Conservation (phyloP, 2,113 vertebrate genomes). For the Sisor rabdophorus region DNA sequence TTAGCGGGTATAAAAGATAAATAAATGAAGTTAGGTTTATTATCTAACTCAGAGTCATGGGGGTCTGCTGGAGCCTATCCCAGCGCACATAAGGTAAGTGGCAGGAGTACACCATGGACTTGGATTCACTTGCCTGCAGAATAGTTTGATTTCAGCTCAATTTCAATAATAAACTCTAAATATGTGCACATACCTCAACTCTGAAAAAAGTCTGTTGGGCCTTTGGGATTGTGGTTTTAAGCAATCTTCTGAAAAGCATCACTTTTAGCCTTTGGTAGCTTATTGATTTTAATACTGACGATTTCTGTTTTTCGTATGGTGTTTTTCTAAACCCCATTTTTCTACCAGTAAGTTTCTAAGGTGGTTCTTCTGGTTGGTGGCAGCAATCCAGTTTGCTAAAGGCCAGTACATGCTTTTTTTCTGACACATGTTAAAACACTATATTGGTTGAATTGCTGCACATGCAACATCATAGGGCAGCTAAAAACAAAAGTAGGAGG, state of each 20-base stretch:
- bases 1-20: too few species aligned
- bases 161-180: background rate
- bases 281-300: conserved; percentile 7
- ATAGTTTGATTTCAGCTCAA: background rate
- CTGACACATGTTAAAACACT: conserved; percentile 3
- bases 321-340: background rate
- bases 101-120: too few species aligned
- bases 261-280: conserved; percentile 18
- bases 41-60: too few species aligned
- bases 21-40: too few species aligned
- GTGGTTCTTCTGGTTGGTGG: background rate
- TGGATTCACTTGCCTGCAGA: too few species aligned
- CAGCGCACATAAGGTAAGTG: too few species aligned
- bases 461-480: conserved; percentile 1
- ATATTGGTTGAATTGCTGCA: conserved; percentile 8
- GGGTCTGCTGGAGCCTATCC: too few species aligned
- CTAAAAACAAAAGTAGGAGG: background rate
- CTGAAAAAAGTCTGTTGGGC: background rate
- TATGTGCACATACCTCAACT: background rate
- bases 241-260: background rate
- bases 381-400: conserved; percentile 21
- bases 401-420: conserved; percentile 15
- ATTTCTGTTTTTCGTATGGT: background rate
- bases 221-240: background rate
- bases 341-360: background rate